These are phyloP conservation scores for Lamproptera curius DNA, from an alignment of 2,888 invertebrate species.

Conservation along the genomic window DNA sequence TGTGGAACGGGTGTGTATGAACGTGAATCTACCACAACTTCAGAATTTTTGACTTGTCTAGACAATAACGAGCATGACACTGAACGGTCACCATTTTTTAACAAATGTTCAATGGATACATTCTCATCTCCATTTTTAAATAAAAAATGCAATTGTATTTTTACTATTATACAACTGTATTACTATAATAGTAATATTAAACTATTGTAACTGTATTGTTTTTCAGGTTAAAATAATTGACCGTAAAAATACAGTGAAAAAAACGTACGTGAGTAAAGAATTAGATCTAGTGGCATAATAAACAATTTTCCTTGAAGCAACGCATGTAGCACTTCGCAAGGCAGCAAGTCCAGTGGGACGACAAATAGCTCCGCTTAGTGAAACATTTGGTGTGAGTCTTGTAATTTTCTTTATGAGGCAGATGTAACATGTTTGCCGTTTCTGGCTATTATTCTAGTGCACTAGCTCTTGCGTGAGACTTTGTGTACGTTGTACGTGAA, in stretches of 20 bases:
- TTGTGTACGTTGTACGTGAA: too few relatives aligned
- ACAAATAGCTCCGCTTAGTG: background rate
- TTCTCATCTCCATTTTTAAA: background rate
- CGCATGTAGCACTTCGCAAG: background rate
- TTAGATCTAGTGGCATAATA: background rate
- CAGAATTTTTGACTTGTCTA: too few relatives aligned
- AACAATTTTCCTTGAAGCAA: background rate
- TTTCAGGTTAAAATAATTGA: background rate
- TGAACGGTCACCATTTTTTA: too few relatives aligned
- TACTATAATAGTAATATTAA: background rate
- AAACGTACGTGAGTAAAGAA: background rate
- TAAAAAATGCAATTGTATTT: background rate
- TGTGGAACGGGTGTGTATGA: too few relatives aligned
- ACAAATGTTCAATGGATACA: background rate
- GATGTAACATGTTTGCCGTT: constrained; percentile 24
- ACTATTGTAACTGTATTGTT: background rate
- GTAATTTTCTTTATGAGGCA: constrained; percentile 8
- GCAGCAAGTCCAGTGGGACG: background rate
- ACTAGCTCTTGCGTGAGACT: too few relatives aligned
- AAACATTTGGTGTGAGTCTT: background rate
- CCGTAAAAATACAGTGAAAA: background rate
- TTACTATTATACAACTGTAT: background rate
- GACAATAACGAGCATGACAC: too few relatives aligned
- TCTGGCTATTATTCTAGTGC: too few relatives aligned
- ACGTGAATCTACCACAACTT: too few relatives aligned